Evolutionary conservation across 2,113 vertebrate species (phyloP).

Genomic region (Poeciliopsis prolifica): DNA sequence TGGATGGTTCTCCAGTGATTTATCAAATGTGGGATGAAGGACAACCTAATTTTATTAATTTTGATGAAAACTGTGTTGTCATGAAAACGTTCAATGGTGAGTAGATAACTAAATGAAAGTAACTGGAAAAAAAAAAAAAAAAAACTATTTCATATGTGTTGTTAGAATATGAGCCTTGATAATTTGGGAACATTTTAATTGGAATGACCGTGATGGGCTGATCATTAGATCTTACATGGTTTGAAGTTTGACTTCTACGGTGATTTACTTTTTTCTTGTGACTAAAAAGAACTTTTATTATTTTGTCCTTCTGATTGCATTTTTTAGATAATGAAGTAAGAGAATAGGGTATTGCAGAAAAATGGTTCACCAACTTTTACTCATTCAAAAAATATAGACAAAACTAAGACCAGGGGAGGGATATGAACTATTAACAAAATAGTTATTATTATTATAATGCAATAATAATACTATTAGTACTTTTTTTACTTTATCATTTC

Average conservation of each 20-base stretch:
- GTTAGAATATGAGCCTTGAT: neutral
- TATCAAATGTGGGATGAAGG: conserved; percentile 86
- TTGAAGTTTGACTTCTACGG: too few relatives aligned
- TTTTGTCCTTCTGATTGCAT: too few relatives aligned
- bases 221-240: too few relatives aligned
- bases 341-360: neutral
- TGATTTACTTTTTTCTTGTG: too few relatives aligned
- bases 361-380: neutral
- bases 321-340: neutral
- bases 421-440: too few relatives aligned
- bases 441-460: too few relatives aligned
- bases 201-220: neutral
- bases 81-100: conserved; percentile 82
- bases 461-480: neutral
- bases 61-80: conserved; percentile 88
- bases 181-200: neutral
- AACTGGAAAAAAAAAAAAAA: too few relatives aligned
- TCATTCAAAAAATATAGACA: neutral
- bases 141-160: neutral
- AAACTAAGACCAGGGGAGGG: neutral
- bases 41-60: conserved; percentile 85
- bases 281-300: too few relatives aligned
- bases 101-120: conserved; percentile 16
- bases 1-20: conserved; percentile 85
- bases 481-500: neutral